Conservation (phyloP, 2,113 vertebrate species). For the Tricholaema leucomelas region DNA sequence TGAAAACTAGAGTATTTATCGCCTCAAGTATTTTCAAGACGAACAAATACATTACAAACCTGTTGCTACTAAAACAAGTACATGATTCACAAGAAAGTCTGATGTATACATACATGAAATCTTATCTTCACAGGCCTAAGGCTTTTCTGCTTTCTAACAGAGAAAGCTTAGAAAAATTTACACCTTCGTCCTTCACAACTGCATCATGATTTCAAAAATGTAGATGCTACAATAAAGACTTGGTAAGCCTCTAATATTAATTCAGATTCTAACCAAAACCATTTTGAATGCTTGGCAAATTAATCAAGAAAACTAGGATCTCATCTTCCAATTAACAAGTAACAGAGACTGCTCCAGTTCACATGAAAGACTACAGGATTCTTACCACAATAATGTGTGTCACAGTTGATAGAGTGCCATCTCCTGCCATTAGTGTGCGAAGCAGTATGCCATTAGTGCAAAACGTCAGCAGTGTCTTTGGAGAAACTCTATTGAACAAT, state of each 20-base stretch:
- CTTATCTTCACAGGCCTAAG: rapidly evolving
- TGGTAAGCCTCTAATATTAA: neutral
- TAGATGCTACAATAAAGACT: neutral
- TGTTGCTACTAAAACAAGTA: neutral
- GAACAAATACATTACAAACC: neutral
- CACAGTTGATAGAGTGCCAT: slow-evolving; percentile 83
- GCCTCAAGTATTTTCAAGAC: neutral
- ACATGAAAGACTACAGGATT: neutral
- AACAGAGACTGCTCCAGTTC: neutral
- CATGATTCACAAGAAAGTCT: neutral
- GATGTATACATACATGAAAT: neutral
- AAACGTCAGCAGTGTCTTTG: slow-evolving; percentile 93
- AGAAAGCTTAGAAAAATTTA: neutral
- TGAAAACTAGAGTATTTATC: neutral
- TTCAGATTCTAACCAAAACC: neutral
- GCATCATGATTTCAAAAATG: neutral
- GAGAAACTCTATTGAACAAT: slow-evolving; percentile 85
- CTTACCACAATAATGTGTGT: slow-evolving; percentile 97
- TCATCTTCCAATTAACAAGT: neutral
- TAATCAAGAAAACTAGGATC: neutral
- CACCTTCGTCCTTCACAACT: neutral
- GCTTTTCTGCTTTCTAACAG: neutral
- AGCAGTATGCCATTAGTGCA: slow-evolving; percentile 94
- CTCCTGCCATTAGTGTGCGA: slow-evolving; percentile 91
- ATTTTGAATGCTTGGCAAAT: neutral